phyloP scores from a whole-genome alignment of 2,113 vertebrate genomes.

The Actenoides hombroni region DNA sequence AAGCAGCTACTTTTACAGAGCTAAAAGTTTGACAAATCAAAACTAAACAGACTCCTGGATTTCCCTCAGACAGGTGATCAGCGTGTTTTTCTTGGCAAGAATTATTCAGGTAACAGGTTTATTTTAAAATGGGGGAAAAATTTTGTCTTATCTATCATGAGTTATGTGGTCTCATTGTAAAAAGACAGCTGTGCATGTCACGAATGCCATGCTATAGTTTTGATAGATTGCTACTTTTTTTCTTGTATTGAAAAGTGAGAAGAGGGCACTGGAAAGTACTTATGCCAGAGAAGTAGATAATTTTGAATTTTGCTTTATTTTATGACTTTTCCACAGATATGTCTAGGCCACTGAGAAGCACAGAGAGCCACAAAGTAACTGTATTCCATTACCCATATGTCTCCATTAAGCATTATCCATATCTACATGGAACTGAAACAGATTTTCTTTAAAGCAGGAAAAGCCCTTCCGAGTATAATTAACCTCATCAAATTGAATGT shows the following conservation, averaged over 20 bases:
- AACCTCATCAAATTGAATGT: conserved; percentile 50
- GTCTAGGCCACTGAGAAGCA: not conserved
- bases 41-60: not conserved
- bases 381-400: not conserved
- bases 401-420: not conserved
- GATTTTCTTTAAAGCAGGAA: conserved; percentile 4
- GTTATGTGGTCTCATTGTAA: not conserved
- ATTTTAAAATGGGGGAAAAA: not conserved
- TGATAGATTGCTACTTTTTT: not conserved
- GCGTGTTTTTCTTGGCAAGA: not conserved
- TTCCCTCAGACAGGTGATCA: not conserved
- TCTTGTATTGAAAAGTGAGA: not conserved
- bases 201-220: not conserved
- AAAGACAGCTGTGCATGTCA: not conserved
- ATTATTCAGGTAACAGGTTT: not conserved
- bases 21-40: not conserved
- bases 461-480: conserved; percentile 35
- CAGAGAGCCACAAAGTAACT: not conserved
- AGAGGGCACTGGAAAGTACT: not conserved
- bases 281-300: not conserved
- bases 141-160: not conserved
- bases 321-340: not conserved
- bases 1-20: not conserved
- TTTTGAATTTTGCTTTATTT: not conserved
- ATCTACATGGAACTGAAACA: not conserved